Evolutionary conservation across 2,113 vertebrate species (phyloP).

Genomic region (Puntigrus tetrazona): DNA sequence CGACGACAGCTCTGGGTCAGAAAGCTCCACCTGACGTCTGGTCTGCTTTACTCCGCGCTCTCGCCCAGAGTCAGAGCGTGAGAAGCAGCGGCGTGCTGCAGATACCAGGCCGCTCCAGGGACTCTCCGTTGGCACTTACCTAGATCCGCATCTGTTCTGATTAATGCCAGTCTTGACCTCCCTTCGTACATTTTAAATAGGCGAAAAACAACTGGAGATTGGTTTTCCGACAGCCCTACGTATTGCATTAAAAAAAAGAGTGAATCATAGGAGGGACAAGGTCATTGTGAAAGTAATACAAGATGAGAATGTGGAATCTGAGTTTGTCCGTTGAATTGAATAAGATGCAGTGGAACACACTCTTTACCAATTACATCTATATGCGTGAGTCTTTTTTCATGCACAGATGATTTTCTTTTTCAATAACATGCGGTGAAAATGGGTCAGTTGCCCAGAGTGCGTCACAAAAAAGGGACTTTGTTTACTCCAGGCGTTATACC

Average conservation of each 20-base stretch:
- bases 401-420: background rate
- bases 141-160: conserved; percentile 88
- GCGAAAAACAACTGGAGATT: conserved; percentile 85
- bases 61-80: conserved; percentile 49
- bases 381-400: background rate
- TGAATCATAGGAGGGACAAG: background rate
- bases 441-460: conserved; percentile 49
- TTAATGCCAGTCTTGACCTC: conserved; percentile 86
- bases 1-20: conserved; percentile 60
- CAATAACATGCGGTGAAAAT: conserved; percentile 43
- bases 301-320: background rate
- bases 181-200: conserved; percentile 89
- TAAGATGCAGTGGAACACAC: background rate
- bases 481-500: conserved; percentile 44
- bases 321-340: conserved; percentile 30
- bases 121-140: conserved; percentile 69
- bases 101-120: conserved; percentile 71
- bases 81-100: conserved; percentile 65
- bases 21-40: conserved; percentile 31
- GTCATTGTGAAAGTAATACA: background rate
- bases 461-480: conserved; percentile 46
- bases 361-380: conserved; percentile 27
- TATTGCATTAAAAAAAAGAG: conserved; percentile 54
- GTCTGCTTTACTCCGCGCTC: conserved; percentile 43
- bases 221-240: conserved; percentile 77